These are phyloP conservation scores for Sycobia sp. DNA, from an alignment of 1,140 invertebrate species.

Conservation along the genomic window DNA sequence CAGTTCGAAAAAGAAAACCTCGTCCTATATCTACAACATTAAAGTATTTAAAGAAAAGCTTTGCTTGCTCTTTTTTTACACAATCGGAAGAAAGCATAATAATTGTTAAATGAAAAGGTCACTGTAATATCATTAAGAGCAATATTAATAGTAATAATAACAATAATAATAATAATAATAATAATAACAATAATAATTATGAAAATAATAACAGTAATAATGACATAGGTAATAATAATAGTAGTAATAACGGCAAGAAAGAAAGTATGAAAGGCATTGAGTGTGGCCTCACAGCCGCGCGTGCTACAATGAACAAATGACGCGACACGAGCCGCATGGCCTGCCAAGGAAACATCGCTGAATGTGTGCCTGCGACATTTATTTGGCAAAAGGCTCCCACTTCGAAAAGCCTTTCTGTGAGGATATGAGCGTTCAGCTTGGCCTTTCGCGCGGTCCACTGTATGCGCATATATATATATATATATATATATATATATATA, in stretches of 20 bases:
- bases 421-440: constrained; percentile 60
- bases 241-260: not conserved
- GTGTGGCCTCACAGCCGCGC: constrained; percentile 58
- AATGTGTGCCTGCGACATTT: constrained; percentile 46
- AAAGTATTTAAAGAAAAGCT: too few relatives aligned
- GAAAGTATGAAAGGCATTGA: not conserved
- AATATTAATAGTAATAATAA: not conserved
- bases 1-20: too few relatives aligned
- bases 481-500: too few relatives aligned
- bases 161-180: too few relatives aligned
- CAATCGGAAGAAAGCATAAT: not conserved
- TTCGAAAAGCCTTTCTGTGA: constrained; percentile 61
- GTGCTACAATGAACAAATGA: constrained; percentile 64
- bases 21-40: too few relatives aligned
- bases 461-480: too few relatives aligned
- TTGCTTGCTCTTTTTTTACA: too few relatives aligned
- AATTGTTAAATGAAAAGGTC: not conserved
- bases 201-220: not conserved
- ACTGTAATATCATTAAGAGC: not conserved
- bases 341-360: constrained; percentile 61
- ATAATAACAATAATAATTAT: not conserved
- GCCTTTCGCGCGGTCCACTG: constrained; percentile 26
- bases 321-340: constrained; percentile 63
- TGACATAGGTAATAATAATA: not conserved
- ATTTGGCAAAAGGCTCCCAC: constrained; percentile 56